Evolutionary conservation across 2,797 vertebrate species (phyloP).

Genomic region (Limnodromus scolopaceus): DNA sequence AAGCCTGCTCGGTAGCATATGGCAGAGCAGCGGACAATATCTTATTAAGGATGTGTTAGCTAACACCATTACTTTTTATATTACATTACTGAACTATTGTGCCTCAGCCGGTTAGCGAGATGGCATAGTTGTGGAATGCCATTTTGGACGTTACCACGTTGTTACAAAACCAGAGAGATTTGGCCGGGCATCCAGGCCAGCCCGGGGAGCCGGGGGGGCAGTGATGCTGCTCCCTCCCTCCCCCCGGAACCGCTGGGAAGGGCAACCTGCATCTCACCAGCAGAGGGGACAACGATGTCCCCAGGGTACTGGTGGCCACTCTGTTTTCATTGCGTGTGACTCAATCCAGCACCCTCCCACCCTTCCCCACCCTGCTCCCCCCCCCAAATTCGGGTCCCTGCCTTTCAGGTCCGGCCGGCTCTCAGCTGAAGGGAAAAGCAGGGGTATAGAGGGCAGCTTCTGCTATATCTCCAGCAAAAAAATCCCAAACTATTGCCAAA

Average conservation of each 20-base stretch:
- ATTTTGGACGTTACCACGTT: background rate
- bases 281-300: background rate
- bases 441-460: background rate
- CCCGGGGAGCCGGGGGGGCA: background rate
- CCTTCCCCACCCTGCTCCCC: background rate
- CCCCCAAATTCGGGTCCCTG: background rate
- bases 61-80: conserved; percentile 82
- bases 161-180: conserved; percentile 22
- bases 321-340: background rate
- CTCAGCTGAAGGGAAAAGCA: background rate
- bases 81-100: conserved; percentile 80
- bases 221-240: background rate
- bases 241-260: background rate
- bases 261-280: background rate
- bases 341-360: background rate
- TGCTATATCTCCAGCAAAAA: background rate
- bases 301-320: background rate
- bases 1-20: conserved; percentile 81
- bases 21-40: conserved; percentile 83
- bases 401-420: background rate
- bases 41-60: conserved; percentile 85
- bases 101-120: conserved; percentile 75
- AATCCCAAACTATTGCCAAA: conserved; percentile 14
- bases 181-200: background rate
- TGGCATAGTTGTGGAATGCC: conserved; percentile 68